Base-by-base conservation (phyloP, 2,113 vertebrate species). In the Rhinolophus sinicus region DNA sequence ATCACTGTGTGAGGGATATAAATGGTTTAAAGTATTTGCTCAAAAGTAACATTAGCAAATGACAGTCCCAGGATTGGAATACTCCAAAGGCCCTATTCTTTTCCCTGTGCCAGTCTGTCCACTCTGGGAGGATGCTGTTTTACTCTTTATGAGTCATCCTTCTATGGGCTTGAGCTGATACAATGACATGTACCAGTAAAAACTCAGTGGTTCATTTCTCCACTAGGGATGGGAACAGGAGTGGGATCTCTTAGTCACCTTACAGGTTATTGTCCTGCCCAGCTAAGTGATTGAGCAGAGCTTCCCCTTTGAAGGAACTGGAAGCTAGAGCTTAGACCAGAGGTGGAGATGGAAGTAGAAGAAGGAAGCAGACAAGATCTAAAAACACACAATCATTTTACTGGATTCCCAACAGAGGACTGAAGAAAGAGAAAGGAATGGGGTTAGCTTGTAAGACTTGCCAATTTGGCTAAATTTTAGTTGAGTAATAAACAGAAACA, bases 381-480 rank as follows among this genome's bases (percentile, higher is more conserved):
- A 52, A 60, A 90, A 35, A 21, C 3, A 93, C 15, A 52, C 15
- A 13, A 54, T 35, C 73, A 24, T 82, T 73, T 90, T 82, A 54
- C 56, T 84, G 26, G 19, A 75, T 75, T 80, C 60, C 58, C 56
- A 72, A 62, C 1, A 35, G 1, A 56, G 72, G 16, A 9, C 62
- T 87, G 40, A 87, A 93, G 40, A 83, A 83, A 44, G 54, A 90
- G 47, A 83, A 88, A 69, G 28, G 33, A 94, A 44, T 78, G 21
- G 15, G 4, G 54, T 86, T 87, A 52, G 40, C 26, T 47, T 88
- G 21, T 44, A 69, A 77, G 13, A 24, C 15, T 89, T 82, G 35
- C 33, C 40, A 80, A 54, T 73, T n/a, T 92, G 22, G 16, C 24
- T 84, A 38, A 24, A 93, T 93, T 88, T 93, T 93, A 69, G 64